A percentile compares a stretch with the other conserved stretches of the same genome.
Conservation (phyloP, 30 jellyfish, hydroid and myxozoan species). For the Aurelia aurita complex sp. Pacific region DNA sequence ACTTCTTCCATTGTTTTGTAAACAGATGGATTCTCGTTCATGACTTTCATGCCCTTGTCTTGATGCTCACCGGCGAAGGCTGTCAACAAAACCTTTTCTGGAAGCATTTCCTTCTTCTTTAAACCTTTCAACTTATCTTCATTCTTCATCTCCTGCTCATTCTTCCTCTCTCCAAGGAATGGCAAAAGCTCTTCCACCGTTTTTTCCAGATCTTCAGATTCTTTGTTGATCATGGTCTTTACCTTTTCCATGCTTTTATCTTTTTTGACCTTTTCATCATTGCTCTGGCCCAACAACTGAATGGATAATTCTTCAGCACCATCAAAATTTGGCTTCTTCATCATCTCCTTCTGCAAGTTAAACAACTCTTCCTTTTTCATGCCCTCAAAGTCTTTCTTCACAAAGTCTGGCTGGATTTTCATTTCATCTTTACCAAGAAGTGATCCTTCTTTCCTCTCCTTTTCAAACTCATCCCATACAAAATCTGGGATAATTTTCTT, state of each 20-base stretch:
- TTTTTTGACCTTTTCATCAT: slow-evolving; percentile 17
- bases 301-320: slow-evolving; percentile 13
- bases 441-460: slow-evolving; percentile 3
- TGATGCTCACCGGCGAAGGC: not conserved
- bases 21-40: slow-evolving; percentile 9
- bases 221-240: slow-evolving; percentile 16
- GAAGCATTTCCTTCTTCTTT: not conserved
- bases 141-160: not conserved
- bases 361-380: slow-evolving; percentile 11
- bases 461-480: slow-evolving; percentile 13
- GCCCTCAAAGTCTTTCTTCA: slow-evolving; percentile 2
- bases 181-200: slow-evolving; percentile 56
- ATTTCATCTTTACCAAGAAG: slow-evolving; percentile 20
- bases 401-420: slow-evolving; percentile 23
- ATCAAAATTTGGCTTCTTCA: slow-evolving; percentile 6
- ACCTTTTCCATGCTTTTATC: not conserved
- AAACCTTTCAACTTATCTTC: not conserved
- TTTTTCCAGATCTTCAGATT: slow-evolving; percentile 54
- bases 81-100: slow-evolving; percentile 25
- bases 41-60: slow-evolving; percentile 1
- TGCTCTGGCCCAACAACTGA: slow-evolving; percentile 3
- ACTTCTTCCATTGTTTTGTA: slow-evolving; percentile 14
- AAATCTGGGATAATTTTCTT: slow-evolving; percentile 17
- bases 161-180: slow-evolving; percentile 32
- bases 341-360: slow-evolving; percentile 12